These are phyloP conservation scores for Chroicocephalus ridibundus DNA, from an alignment of 2,113 vertebrate species.

Conservation along the genomic window DNA sequence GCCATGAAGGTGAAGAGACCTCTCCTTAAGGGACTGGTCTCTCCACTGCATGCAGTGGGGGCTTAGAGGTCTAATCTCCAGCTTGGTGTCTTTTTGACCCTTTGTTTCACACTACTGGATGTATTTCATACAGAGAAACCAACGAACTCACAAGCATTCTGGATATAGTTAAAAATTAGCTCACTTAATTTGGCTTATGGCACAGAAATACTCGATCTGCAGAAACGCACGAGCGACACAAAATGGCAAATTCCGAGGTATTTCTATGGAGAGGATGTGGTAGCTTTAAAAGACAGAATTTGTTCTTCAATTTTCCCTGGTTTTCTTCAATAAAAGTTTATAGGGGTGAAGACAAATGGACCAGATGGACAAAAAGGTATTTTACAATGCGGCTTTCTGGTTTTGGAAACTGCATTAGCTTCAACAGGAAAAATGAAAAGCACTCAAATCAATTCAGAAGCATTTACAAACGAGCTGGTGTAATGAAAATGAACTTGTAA, in stretches of 20 bases:
- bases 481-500: background rate
- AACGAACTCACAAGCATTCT: background rate
- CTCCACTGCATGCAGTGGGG: accelerated
- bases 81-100: accelerated
- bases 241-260: accelerated
- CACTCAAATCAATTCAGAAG: background rate
- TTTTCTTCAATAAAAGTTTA: background rate
- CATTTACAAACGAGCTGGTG: background rate
- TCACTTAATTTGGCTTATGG: background rate
- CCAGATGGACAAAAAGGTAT: background rate
- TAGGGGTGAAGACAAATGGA: background rate
- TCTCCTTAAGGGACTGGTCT: background rate
- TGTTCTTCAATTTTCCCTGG: background rate
- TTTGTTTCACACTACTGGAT: background rate
- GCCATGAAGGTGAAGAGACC: background rate
- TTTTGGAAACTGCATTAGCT: background rate
- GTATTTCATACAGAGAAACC: background rate
- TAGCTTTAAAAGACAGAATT: background rate
- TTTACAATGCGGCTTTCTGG: background rate
- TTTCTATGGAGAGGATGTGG: accelerated
- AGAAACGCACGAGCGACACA: background rate
- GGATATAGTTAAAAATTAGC: background rate
- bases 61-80: background rate
- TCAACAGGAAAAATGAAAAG: background rate
- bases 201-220: background rate